phyloP scores from a whole-genome alignment of 1,140 invertebrate genomes.

The Bombus confusus region DNA sequence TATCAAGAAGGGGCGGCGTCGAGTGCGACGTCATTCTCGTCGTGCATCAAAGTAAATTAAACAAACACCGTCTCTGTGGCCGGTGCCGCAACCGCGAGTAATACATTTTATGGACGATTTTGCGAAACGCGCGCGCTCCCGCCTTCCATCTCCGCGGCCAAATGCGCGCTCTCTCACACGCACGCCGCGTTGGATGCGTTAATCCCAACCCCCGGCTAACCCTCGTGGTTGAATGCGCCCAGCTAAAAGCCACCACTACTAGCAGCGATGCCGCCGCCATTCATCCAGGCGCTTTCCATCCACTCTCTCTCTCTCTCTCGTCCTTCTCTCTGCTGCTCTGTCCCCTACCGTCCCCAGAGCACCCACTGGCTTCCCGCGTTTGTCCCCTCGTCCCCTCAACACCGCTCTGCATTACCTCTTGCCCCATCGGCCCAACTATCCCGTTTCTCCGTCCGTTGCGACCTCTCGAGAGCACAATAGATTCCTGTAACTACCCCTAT shows the following conservation, averaged over 20 bases:
- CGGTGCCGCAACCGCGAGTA: slow-evolving; percentile 46
- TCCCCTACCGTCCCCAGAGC: too few species aligned
- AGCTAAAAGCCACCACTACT: slow-evolving; percentile 69
- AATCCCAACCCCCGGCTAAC: slow-evolving; percentile 67
- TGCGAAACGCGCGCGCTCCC: slow-evolving; percentile 53
- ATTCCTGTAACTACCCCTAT: slow-evolving; percentile 75
- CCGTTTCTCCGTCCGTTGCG: slow-evolving; percentile 48
- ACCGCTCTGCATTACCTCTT: slow-evolving; percentile 47
- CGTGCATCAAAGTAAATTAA: slow-evolving; percentile 67
- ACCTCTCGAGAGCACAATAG: slow-evolving; percentile 74
- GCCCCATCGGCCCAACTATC: slow-evolving; percentile 38
- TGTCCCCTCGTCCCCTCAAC: slow-evolving; percentile 27
- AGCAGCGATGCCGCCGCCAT: slow-evolving; percentile 60
- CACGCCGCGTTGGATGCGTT: slow-evolving; percentile 63
- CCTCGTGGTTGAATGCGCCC: slow-evolving; percentile 70
- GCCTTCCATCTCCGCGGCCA: not conserved
- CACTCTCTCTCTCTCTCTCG: slow-evolving; percentile 22
- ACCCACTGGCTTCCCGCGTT: too few species aligned
- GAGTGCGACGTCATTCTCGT: not conserved
- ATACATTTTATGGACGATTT: slow-evolving; percentile 72
- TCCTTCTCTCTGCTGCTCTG: not conserved
- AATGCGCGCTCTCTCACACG: slow-evolving; percentile 22
- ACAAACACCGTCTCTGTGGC: slow-evolving; percentile 63
- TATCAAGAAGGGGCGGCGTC: slow-evolving; percentile 46
- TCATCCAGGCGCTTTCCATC: slow-evolving; percentile 65